These are phyloP conservation scores for Cataglyphis albicans DNA, from an alignment of 2,888 invertebrate genomes.

Conservation along the genomic window DNA sequence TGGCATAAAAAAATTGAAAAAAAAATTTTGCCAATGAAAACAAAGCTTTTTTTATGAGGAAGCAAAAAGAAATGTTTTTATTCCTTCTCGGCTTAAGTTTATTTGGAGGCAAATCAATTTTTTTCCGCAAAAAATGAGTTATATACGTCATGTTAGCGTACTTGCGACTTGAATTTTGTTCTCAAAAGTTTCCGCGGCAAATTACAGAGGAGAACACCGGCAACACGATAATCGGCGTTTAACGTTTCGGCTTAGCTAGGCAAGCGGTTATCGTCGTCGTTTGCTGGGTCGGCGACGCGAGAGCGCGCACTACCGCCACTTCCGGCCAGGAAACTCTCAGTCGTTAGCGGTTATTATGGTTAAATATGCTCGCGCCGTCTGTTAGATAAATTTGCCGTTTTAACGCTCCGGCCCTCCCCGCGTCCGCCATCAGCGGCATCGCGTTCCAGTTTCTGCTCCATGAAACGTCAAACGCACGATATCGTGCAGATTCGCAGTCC, in stretches of 20 bases:
- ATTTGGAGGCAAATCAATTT: not conserved
- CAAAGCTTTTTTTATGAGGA: too few relatives aligned
- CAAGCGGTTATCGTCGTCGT: conserved; percentile 76
- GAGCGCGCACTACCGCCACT: conserved; percentile 74
- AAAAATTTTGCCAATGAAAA: too few relatives aligned
- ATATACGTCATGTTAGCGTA: not conserved
- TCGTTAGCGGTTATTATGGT: conserved; percentile 82
- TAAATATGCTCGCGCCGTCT: conserved; percentile 73
- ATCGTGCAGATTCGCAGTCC: conserved; percentile 13
- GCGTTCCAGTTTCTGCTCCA: conserved; percentile 18
- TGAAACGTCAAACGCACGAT: conserved; percentile 31
- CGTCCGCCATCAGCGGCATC: conserved; percentile 9
- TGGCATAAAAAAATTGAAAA: too few relatives aligned
- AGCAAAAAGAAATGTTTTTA: not conserved
- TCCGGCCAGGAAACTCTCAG: conserved; percentile 77
- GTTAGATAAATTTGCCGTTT: conserved; percentile 66
- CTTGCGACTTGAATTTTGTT: not conserved
- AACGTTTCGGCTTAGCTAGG: conserved; percentile 78
- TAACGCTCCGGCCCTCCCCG: conserved; percentile 8
- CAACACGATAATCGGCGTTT: conserved; percentile 79
- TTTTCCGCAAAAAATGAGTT: not conserved
- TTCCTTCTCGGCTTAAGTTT: not conserved
- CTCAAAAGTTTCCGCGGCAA: conserved; percentile 67
- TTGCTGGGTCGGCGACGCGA: conserved; percentile 67
- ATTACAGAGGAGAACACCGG: conserved; percentile 67